phyloP scores from a whole-genome alignment of 2,888 invertebrate genomes.

The Busseola fusca region DNA sequence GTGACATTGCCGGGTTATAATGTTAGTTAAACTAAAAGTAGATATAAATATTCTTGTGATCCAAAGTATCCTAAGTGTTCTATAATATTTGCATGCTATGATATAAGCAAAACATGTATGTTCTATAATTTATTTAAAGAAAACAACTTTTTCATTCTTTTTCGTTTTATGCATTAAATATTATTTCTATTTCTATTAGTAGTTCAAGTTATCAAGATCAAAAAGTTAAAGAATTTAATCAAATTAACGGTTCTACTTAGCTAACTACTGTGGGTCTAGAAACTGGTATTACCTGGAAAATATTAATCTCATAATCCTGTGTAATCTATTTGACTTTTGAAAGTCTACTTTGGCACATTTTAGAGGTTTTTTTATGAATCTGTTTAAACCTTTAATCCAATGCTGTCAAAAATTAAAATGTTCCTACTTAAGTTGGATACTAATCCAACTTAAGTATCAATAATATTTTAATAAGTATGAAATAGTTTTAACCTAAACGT shows the following conservation, averaged over 20 bases:
- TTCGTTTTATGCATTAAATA: too few species aligned
- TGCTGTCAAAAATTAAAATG: conserved; percentile 10
- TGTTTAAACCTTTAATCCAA: conserved; percentile 8
- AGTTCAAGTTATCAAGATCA: neutral
- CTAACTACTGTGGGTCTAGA: conserved; percentile 5
- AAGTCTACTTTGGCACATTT: conserved; percentile 20
- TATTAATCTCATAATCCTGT: conserved; percentile 31
- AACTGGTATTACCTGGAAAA: conserved; percentile 1
- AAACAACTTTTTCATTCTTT: too few species aligned
- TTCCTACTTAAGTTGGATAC: neutral
- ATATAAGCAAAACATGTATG: too few species aligned
- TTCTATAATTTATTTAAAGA: too few species aligned
- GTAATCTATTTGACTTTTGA: conserved; percentile 27
- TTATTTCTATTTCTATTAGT: too few species aligned
- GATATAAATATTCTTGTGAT: neutral
- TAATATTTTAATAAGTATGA: conserved; percentile 1
- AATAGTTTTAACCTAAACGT: neutral
- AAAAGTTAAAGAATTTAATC: neutral
- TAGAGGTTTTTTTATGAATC: conserved; percentile 24
- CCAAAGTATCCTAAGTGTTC: too few species aligned
- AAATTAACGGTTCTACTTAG: conserved; percentile 20
- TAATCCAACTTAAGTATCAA: neutral
- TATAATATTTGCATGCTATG: too few species aligned
- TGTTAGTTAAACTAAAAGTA: too few species aligned
- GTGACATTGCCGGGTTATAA: too few species aligned